Conservation (phyloP, 2,888 invertebrate species). For the Zygothrica quintamaculata region DNA sequence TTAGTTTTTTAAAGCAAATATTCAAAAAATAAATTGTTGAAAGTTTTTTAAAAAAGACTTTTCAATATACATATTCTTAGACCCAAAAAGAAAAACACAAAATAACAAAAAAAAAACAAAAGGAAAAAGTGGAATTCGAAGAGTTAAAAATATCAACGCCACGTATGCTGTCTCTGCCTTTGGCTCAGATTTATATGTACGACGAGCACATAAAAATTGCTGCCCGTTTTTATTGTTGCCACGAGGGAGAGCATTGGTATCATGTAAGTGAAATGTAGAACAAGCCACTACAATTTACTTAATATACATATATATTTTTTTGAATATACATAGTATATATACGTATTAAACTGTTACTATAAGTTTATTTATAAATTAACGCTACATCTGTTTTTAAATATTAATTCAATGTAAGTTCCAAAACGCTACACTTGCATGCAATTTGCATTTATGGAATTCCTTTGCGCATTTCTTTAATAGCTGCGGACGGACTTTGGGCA, state of each 20-base stretch:
- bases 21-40: conserved; percentile 8
- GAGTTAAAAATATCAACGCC: conserved; percentile 73
- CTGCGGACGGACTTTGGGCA: conserved; percentile 20
- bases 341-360: not conserved
- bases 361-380: not conserved
- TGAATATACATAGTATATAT: conserved; percentile 13
- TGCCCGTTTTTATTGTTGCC: conserved; percentile 59
- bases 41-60: conserved; percentile 19
- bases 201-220: conserved; percentile 48
- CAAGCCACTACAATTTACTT: conserved; percentile 51
- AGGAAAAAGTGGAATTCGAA: conserved; percentile 29
- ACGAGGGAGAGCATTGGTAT: conserved; percentile 50
- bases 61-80: conserved; percentile 20
- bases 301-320: conserved; percentile 33
- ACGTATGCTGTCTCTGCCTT: conserved; percentile 68
- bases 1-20: conserved; percentile 1
- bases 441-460: conserved; percentile 46
- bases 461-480: conserved; percentile 24
- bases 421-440: conserved; percentile 29
- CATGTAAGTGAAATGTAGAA: conserved; percentile 70
- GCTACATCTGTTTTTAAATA: conserved; percentile 27
- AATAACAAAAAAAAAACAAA: conserved; percentile 1
- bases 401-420: conserved; percentile 24
- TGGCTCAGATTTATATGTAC: conserved; percentile 53
- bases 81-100: conserved; percentile 1